phyloP scores from a whole-genome alignment of 1,140 invertebrate genomes.

The Listronotus oregonensis region DNA sequence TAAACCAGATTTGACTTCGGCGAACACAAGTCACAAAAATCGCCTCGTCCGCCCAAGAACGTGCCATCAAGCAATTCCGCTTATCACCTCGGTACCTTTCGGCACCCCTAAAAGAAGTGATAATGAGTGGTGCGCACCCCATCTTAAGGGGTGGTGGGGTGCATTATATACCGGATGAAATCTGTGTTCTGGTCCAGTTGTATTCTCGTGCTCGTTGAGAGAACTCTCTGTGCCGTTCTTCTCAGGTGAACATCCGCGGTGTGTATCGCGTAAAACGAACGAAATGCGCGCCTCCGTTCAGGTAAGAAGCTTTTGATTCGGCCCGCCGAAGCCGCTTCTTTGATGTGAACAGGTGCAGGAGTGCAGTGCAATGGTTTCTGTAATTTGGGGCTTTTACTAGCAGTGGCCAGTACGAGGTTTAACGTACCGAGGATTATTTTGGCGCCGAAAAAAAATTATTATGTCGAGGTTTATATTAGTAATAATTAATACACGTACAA shows the following conservation, averaged over 20 bases:
- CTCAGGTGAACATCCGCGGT: slow-evolving; percentile 3
- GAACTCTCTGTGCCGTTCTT: slow-evolving; percentile 15
- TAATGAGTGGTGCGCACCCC: background rate
- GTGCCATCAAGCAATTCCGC: no score
- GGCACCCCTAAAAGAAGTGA: background rate
- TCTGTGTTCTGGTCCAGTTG: slow-evolving; percentile 23
- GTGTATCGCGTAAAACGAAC: slow-evolving; percentile 25
- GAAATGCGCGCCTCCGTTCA: slow-evolving; percentile 27
- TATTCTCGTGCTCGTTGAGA: slow-evolving; percentile 12
- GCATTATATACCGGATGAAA: slow-evolving; percentile 9
- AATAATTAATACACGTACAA: no score
- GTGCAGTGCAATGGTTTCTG: slow-evolving; percentile 30
- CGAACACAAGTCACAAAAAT: no score
- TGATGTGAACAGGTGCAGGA: slow-evolving; percentile 28
- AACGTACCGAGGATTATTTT: slow-evolving; percentile 8
- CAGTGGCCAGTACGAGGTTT: no score
- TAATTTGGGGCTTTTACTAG: slow-evolving; percentile 15
- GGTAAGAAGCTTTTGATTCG: slow-evolving; percentile 29
- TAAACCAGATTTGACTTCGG: no score
- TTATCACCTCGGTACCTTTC: no score
- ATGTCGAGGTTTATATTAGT: no score
- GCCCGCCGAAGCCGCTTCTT: slow-evolving; percentile 23
- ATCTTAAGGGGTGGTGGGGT: slow-evolving; percentile 9
- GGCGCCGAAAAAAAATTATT: no score
- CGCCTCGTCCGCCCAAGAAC: no score